These are phyloP conservation scores for Dicyrtoma fusca DNA, from an alignment of 2,888 invertebrate species.

Conservation along the genomic window DNA sequence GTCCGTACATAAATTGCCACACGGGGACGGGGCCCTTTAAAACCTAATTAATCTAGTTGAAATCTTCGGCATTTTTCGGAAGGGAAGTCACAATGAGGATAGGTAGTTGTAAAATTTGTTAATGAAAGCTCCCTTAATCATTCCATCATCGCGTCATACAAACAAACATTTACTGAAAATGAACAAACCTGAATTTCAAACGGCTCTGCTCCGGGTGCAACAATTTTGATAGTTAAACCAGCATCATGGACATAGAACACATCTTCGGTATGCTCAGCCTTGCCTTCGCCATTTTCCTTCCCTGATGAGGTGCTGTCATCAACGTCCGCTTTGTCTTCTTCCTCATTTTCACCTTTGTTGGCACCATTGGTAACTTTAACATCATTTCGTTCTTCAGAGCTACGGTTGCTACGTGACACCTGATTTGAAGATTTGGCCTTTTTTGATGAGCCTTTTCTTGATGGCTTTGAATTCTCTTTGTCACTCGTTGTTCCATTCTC, in stretches of 20 bases:
- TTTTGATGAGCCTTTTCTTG: slow-evolving; percentile 38
- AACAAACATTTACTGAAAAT: too few species aligned
- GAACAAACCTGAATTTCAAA: slow-evolving; percentile 83
- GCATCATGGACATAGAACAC: slow-evolving; percentile 87
- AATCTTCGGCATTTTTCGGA: too few species aligned
- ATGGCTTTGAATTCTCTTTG: slow-evolving; percentile 39
- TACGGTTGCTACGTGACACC: slow-evolving; percentile 30
- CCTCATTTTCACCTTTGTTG: slow-evolving; percentile 36
- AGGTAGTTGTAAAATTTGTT: too few species aligned
- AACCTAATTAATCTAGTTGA: too few species aligned
- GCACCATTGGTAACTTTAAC: slow-evolving; percentile 45
- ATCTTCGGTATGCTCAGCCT: slow-evolving; percentile 67
- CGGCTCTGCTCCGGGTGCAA: slow-evolving; percentile 86
- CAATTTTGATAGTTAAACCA: slow-evolving; percentile 91
- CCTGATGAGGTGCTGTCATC: slow-evolving; percentile 10
- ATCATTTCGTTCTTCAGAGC: slow-evolving; percentile 33
- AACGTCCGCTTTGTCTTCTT: slow-evolving; percentile 10
- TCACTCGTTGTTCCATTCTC: slow-evolving; percentile 46
- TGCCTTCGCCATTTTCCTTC: slow-evolving; percentile 40
- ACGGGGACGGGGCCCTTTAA: too few species aligned
- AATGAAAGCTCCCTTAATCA: too few species aligned
- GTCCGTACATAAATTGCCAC: too few species aligned
- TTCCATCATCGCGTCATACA: too few species aligned
- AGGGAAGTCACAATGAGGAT: too few species aligned
- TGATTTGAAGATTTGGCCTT: slow-evolving; percentile 34